Evolutionary conservation across 2,113 vertebrate genomes (phyloP).

Genomic region (Nanorana parkeri): DNA sequence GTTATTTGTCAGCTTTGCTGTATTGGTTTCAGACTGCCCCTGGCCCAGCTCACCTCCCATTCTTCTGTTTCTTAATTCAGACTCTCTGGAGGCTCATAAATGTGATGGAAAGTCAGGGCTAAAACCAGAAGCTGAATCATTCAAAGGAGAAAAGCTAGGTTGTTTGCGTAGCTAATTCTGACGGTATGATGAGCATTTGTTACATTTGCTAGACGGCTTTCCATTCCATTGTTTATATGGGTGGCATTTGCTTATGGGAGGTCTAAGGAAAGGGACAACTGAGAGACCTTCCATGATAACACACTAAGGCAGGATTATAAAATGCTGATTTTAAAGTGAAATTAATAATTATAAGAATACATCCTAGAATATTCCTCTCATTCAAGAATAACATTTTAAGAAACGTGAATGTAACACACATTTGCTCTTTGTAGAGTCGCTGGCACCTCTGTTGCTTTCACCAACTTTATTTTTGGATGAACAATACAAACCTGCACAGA

Average conservation of each 20-base stretch:
- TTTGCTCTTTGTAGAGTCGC: too few species aligned
- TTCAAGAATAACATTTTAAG: too few species aligned
- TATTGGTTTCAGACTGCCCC: conserved; percentile 1
- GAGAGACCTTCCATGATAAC: too few species aligned
- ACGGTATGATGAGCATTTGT: conserved; percentile 32
- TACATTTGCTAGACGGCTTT: neutral
- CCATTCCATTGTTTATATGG: neutral
- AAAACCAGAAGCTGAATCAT: neutral
- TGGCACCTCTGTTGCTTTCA: too few species aligned
- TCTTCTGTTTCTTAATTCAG: conserved; percentile 14
- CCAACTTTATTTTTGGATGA: too few species aligned
- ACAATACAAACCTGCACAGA: too few species aligned
- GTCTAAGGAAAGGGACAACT: too few species aligned
- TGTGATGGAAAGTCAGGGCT: neutral
- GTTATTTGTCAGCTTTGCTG: neutral
- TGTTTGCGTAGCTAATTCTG: conserved; percentile 20
- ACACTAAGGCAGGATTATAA: too few species aligned
- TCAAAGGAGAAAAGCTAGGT: neutral
- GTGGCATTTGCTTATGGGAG: neutral
- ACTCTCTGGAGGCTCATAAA: conserved; percentile 30
- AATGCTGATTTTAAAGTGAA: too few species aligned
- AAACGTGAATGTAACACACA: too few species aligned
- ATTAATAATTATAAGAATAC: too few species aligned
- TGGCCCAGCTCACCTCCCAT: conserved; percentile 20
- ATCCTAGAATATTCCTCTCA: too few species aligned